A percentile compares a stretch with the other conserved stretches of the same genome.
Conservation (phyloP, 2,888 invertebrate species). For the Biston betularia region DNA sequence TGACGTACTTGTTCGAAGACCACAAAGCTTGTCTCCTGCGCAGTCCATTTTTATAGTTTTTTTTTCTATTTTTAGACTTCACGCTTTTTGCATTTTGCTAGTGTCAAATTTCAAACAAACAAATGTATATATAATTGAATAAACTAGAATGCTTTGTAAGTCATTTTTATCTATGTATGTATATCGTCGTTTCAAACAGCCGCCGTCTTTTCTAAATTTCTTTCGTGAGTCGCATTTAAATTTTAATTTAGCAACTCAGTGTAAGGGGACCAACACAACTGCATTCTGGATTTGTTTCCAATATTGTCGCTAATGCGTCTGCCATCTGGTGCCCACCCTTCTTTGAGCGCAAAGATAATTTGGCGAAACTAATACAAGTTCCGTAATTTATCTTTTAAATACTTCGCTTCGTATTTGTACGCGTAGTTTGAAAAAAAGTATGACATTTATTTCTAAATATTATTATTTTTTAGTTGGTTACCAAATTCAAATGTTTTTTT, state of each 20-base stretch:
- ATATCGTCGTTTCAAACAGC: not conserved
- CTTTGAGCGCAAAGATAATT: constrained; percentile 58
- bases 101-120: too few species aligned
- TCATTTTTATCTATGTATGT: too few species aligned
- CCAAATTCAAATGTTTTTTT: too few species aligned
- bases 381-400: not conserved
- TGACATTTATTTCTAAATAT: not conserved
- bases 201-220: not conserved
- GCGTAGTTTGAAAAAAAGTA: not conserved
- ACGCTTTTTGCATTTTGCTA: too few species aligned
- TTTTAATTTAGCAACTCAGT: constrained; percentile 21
- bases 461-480: too few species aligned
- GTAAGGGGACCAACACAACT: constrained; percentile 38
- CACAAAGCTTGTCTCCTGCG: too few species aligned
- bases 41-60: too few species aligned
- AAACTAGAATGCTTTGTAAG: too few species aligned
- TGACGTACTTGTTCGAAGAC: too few species aligned
- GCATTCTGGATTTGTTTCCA: constrained; percentile 50
- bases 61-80: too few species aligned
- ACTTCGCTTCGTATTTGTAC: not conserved
- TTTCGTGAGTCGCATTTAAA: constrained; percentile 1
- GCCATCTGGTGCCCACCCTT: constrained; percentile 64
- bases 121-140: too few species aligned
- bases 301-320: constrained; percentile 67
- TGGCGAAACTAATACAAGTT: constrained; percentile 65